These are phyloP conservation scores for Gavialis gangeticus DNA, from an alignment of 2,113 vertebrate species.

Conservation along the genomic window DNA sequence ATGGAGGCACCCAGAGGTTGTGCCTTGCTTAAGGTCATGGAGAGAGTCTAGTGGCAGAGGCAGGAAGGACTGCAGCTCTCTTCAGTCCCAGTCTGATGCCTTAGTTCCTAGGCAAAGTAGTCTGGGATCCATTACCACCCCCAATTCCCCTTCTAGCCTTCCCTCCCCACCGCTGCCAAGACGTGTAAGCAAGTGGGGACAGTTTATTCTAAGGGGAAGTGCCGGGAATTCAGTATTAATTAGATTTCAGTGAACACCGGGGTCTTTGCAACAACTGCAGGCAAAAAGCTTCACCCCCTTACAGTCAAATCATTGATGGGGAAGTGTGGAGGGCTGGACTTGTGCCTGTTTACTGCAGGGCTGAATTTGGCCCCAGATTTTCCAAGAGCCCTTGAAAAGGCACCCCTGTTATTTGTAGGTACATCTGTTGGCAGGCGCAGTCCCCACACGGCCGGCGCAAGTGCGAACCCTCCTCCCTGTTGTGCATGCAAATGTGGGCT, in stretches of 20 bases:
- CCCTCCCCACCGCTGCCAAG: neutral
- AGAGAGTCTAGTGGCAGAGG: neutral
- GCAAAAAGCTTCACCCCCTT: neutral
- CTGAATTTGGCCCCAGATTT: neutral
- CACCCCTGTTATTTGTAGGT: neutral
- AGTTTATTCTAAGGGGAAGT: neutral
- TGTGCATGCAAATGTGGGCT: neutral
- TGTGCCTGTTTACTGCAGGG: neutral
- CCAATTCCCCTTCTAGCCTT: too few relatives aligned
- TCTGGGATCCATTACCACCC: neutral
- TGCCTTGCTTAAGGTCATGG: neutral
- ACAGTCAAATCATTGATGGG: too few relatives aligned
- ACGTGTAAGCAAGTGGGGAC: neutral
- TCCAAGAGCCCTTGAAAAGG: neutral
- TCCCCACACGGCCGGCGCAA: neutral
- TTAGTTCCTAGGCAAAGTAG: neutral
- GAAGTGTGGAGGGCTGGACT: neutral
- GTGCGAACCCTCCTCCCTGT: neutral
- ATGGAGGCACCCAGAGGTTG: neutral
- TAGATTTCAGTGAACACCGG: neutral
- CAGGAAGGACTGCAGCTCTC: neutral
- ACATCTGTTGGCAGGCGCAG: neutral
- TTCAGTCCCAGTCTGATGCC: neutral
- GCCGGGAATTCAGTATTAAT: neutral
- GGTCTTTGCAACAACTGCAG: neutral